phyloP scores from a whole-genome alignment of 37 sponge, comb jelly and placozoan species.

The Haliclona indistincta region DNA sequence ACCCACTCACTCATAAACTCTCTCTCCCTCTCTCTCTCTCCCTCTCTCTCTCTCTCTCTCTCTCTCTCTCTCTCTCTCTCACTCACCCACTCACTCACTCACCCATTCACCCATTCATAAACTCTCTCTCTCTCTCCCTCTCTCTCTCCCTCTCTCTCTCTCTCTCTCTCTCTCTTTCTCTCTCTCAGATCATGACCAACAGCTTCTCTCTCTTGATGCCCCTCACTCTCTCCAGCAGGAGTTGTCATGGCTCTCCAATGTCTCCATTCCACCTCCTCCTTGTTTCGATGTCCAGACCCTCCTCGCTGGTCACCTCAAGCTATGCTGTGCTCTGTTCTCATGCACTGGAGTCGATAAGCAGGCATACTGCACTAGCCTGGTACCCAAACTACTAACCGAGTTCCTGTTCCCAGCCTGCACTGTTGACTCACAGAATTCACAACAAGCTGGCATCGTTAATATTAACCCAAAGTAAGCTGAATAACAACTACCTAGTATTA shows the following conservation, averaged over 20 bases:
- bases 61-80: conserved; percentile 6
- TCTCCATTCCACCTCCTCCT: conserved; percentile 1
- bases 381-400: conserved; percentile 48
- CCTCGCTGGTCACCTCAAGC: conserved; percentile 86
- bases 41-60: conserved; percentile 11
- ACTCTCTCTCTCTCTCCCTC: not conserved
- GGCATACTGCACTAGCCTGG: conserved; percentile 20
- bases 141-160: not conserved
- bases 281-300: conserved; percentile 46
- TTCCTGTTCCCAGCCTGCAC: conserved; percentile 94
- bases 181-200: conserved; percentile 36
- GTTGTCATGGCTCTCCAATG: conserved; percentile 55
- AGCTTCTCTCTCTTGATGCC: conserved; percentile 50
- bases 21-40: conserved; percentile 5
- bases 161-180: not conserved
- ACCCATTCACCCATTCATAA: too few species aligned
- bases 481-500: too few species aligned
- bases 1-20: too few species aligned
- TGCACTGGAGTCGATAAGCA: conserved; percentile 57
- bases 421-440: conserved; percentile 36
- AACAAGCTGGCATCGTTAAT: conserved; percentile 8
- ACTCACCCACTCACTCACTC: too few species aligned
- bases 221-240: conserved; percentile 54
- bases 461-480: conserved; percentile 40
- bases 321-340: conserved; percentile 66